Base-by-base conservation (phyloP, 2,797 vertebrate species). In the Alfaro cultratus region DNA sequence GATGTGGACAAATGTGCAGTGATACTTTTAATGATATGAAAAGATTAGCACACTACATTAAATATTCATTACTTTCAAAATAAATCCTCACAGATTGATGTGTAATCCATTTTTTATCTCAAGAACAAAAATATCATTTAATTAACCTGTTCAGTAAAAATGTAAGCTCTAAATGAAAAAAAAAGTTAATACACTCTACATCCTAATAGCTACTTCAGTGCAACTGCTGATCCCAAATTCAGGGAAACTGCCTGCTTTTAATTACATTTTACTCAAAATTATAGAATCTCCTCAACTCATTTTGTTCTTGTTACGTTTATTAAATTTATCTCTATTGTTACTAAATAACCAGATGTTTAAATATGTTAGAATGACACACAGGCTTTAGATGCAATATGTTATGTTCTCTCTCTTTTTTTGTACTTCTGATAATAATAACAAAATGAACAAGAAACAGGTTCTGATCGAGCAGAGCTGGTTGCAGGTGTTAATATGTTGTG, bases 401-500 rank as follows among this genome's bases (percentile, higher is more conserved):
- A 53, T 53, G 51, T 26, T 53, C 9, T 26, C 51, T 53, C 21
- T 62, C 6, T 18, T 36, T 34, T 31, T 21, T 36, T 64, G 16
- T 16, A 18, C n/a, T 64, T 9, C 34, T 68, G 39, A n/a, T 12
- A 36, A 43, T 70, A 41, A 68, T 26, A 43, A 70, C 15, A 13
- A n/a, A 60, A 31, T 15, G 11, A 29, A 43, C 39, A 43, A 26
- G 67, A 70, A 43, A 3, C 36, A 3, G 39, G 21, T 70, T 43
- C 39, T n/a, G 67, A 43, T 70, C 4, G 23, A 26, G 10, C 64
- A 26, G 62, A 34, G 13, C 8, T 4, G 75, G 72, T 75, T 39
- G 62, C 72, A 86, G 73, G 36, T 77, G n/a, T 70, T 36, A 26
- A 74, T 41, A 0, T 53, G 1, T 41, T 46, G 15, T 75, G 51